Base-by-base conservation (phyloP, 2,888 invertebrate genomes). In the Ommatoiulus sabulosus region DNA sequence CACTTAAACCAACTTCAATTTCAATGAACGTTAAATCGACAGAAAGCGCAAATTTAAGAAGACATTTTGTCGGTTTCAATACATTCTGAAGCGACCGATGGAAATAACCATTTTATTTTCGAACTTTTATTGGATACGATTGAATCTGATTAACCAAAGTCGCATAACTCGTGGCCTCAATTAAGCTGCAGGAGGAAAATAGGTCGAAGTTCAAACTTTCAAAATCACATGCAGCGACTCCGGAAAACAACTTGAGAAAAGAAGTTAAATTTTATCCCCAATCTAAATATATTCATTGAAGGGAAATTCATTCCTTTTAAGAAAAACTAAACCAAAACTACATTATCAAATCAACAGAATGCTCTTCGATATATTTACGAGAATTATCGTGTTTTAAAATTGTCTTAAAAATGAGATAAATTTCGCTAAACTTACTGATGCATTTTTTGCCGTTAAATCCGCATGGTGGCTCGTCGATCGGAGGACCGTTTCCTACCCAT, bases 381-480 rank as follows among this genome's bases (percentile, higher is more conserved):
- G n/a, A n/a, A n/a, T n/a, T n/a, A n/a, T n/a, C n/a, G n/a, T n/a
- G n/a, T n/a, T n/a, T n/a, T n/a, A 52, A 10, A 2, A 52, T 52
- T 12, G 10, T 57, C 17, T 57, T 15, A 57, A 57, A 57, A 15
- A 57, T 57, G 46, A 7, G 46, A 20, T 2, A 6, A 4, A 24
- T 20, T 52, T 52, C 17, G 12, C 3, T 15, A 15, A 24, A 85
- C 85, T 85, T 85, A 85, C 85, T 96, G 92, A 96, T 96, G 93
- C 98, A 98, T 92, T 96, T 96, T 93, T 97, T 97, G 88, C 96
- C 97, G 57, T 95, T 94, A 92, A 97, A 98, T n/a, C 98, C 98
- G 92, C 98, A 98, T 44, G 94, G 94, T 0, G 98, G 98, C 91
- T 97, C 97, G 2, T 97, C 96, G 20, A 96, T 94, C 0, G 98